These are phyloP conservation scores for Merops nubicus DNA, from an alignment of 2,113 vertebrate genomes.

Conservation along the genomic window DNA sequence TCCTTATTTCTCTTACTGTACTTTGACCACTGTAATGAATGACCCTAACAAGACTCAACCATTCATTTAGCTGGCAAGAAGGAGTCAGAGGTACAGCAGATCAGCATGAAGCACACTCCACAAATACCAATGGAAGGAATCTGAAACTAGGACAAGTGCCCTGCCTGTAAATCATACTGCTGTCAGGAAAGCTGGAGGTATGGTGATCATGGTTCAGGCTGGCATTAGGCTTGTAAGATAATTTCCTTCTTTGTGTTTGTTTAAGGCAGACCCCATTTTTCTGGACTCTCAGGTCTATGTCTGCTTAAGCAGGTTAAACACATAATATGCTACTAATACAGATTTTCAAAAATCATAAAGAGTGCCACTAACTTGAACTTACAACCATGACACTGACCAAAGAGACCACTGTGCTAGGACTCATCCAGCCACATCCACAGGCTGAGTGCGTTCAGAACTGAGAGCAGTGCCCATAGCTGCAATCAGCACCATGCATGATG, in stretches of 20 bases:
- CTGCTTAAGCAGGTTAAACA: neutral
- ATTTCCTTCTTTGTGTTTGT: neutral
- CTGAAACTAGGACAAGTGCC: neutral
- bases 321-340: neutral
- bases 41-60: neutral
- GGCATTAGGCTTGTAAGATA: neutral
- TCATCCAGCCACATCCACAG: neutral
- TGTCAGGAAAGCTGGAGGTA: neutral
- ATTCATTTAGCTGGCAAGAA: neutral
- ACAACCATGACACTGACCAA: neutral
- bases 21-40: neutral
- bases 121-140: neutral
- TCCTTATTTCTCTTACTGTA: neutral
- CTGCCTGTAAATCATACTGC: neutral
- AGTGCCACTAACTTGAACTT: neutral
- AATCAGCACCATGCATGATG: neutral
- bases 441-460: neutral
- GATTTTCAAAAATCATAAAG: neutral
- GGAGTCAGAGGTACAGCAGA: neutral
- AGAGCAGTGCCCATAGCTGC: rapidly evolving
- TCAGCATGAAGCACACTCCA: neutral
- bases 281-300: neutral
- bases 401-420: neutral
- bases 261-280: neutral
- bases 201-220: neutral